A percentile compares a stretch with the other conserved stretches of the same genome.
These are phyloP conservation scores for Carterocephalus palaemon DNA, from an alignment of 2,888 invertebrate genomes.

Conservation along the genomic window DNA sequence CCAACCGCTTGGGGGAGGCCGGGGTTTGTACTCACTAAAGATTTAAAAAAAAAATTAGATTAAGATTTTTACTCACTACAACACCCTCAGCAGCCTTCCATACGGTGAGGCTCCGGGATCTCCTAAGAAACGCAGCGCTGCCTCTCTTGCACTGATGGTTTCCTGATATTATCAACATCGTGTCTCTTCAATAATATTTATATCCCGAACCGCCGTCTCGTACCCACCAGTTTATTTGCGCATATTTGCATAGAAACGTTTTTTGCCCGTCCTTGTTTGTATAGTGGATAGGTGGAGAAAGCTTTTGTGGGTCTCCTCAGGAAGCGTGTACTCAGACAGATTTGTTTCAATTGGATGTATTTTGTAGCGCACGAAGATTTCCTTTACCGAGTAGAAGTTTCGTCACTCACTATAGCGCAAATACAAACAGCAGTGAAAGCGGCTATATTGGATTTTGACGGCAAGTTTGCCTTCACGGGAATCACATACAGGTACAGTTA, in stretches of 20 bases:
- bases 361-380: conserved; percentile 16
- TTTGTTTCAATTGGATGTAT: conserved; percentile 59
- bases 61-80: too few species aligned
- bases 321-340: conserved; percentile 54
- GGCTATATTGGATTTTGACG: too few species aligned
- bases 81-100: too few species aligned
- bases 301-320: conserved; percentile 54
- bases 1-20: too few species aligned
- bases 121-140: too few species aligned
- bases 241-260: conserved; percentile 79
- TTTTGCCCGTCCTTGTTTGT: conserved; percentile 75
- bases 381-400: conserved; percentile 3
- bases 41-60: too few species aligned
- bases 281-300: conserved; percentile 72
- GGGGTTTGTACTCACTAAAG: too few species aligned
- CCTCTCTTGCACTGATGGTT: too few species aligned
- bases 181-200: conserved; percentile 33
- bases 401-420: background rate
- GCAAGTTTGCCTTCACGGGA: too few species aligned
- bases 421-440: background rate
- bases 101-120: too few species aligned
- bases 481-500: too few species aligned
- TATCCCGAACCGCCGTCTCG: conserved; percentile 50
- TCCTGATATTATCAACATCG: background rate
- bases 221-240: conserved; percentile 73